These are phyloP conservation scores for Rana temporaria DNA, from an alignment of 2,113 vertebrate genomes.

Conservation along the genomic window DNA sequence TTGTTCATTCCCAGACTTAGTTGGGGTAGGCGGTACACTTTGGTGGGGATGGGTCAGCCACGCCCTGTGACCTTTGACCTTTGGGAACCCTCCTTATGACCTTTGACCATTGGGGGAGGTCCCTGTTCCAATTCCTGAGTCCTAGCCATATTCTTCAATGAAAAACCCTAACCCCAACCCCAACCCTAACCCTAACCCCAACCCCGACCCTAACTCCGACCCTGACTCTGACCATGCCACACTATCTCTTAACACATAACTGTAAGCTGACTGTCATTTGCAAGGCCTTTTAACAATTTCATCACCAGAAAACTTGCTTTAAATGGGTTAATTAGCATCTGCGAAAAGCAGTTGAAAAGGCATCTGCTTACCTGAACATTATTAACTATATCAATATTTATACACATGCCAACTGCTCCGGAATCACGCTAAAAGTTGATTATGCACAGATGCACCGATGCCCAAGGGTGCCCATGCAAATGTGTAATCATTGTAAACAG, in stretches of 20 bases:
- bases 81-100: no score
- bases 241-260: background rate
- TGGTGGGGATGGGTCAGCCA: no score
- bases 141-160: no score
- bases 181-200: no score
- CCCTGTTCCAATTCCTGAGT: no score
- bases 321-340: background rate
- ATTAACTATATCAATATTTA: slow-evolving; percentile 42
- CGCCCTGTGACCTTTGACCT: no score
- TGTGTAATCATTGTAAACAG: slow-evolving; percentile 15
- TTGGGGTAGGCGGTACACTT: no score
- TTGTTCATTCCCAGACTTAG: no score
- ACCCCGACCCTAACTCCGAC: no score
- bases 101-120: no score
- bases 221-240: no score
- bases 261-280: background rate
- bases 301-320: background rate
- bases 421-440: background rate
- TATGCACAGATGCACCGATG: slow-evolving; percentile 22
- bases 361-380: background rate
- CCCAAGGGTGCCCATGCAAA: slow-evolving; percentile 32
- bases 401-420: slow-evolving; percentile 21
- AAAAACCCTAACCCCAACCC: no score
- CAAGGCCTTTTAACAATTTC: background rate
- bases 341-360: background rate